These are phyloP conservation scores for Phylloscopus trochiloides DNA, from an alignment of 2,113 vertebrate genomes.

Conservation along the genomic window DNA sequence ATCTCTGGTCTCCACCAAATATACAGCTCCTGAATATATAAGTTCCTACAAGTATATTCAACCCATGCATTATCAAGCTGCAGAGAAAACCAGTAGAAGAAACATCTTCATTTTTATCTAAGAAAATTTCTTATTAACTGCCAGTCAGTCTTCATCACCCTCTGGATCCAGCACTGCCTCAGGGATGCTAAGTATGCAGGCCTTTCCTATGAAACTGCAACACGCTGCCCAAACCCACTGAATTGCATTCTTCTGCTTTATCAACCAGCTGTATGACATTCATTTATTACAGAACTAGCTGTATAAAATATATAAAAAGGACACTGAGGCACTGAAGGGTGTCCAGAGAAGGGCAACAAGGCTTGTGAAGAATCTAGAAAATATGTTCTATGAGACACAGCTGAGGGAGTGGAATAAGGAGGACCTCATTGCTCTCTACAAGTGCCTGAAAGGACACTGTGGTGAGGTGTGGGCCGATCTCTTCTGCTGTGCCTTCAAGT, in stretches of 20 bases:
- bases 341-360: background rate
- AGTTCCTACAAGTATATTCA: background rate
- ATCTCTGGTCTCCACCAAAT: background rate
- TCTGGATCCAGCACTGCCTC: background rate
- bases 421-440: rapidly evolving
- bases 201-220: background rate
- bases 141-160: background rate
- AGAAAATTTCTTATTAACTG: background rate
- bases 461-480: rapidly evolving
- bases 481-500: background rate
- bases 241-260: background rate
- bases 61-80: background rate
- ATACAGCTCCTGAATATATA: background rate
- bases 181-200: background rate
- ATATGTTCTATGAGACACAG: background rate
- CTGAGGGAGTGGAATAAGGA: background rate
- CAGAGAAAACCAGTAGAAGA: background rate
- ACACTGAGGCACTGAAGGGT: background rate
- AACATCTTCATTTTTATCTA: background rate
- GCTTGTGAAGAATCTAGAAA: background rate
- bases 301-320: background rate
- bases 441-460: background rate
- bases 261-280: background rate
- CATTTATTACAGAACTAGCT: background rate
- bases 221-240: background rate